These are phyloP conservation scores for Cepaea nemoralis DNA, from an alignment of 1,140 invertebrate genomes.

Conservation along the genomic window DNA sequence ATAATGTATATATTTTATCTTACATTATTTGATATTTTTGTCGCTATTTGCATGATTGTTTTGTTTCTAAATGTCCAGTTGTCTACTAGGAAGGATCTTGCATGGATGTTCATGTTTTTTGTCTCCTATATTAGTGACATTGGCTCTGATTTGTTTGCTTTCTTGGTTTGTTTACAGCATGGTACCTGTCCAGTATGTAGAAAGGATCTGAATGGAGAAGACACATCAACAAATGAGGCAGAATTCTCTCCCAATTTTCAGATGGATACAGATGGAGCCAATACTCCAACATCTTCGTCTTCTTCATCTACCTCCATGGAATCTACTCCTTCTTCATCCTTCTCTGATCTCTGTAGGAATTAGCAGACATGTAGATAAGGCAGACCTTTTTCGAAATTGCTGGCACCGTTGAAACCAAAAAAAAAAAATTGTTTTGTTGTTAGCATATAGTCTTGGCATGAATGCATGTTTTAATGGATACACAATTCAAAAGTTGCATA, in stretches of 20 bases:
- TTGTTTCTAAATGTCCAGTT: no score
- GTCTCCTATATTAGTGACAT: no score
- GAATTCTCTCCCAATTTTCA: not conserved
- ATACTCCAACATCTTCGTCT: not conserved
- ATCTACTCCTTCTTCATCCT: constrained; percentile 8
- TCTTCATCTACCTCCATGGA: not conserved
- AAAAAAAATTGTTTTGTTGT: not conserved
- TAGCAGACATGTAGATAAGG: not conserved
- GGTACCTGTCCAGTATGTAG: constrained; percentile 95
- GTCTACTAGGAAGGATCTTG: no score
- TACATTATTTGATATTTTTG: no score
- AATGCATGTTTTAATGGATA: not conserved
- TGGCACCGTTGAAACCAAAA: not conserved
- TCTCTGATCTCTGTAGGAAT: constrained; percentile 23
- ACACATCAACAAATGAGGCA: constrained; percentile 56
- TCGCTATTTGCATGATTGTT: no score
- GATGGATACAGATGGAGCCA: not conserved
- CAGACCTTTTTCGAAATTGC: not conserved
- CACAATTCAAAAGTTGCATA: not conserved
- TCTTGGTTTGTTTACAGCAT: constrained; percentile 76
- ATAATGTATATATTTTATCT: no score
- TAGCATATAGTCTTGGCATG: not conserved
- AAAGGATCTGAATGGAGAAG: constrained; percentile 74
- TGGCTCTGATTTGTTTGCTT: no score
- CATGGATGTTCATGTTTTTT: no score